Percentiles rank a stretch among this genome's conserved stretches.
phyloP scores from a whole-genome alignment of 2,888 invertebrate genomes.

The Bhutanitis thaidina region DNA sequence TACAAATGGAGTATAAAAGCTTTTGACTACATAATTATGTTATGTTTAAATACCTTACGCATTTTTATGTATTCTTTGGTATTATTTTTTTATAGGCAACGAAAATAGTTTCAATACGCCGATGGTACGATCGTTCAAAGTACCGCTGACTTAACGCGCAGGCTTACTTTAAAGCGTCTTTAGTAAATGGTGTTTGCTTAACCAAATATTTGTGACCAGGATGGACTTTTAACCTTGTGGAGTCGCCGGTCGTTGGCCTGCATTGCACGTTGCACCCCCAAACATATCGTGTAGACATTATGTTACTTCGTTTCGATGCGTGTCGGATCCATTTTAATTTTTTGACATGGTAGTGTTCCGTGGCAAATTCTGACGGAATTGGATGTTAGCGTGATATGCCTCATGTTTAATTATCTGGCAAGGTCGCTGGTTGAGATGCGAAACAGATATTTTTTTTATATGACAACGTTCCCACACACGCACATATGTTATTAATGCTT shows the following conservation, averaged over 20 bases:
- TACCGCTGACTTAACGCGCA: too few species aligned
- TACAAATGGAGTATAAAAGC: too few species aligned
- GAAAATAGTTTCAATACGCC: too few species aligned
- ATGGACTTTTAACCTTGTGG: constrained; percentile 9
- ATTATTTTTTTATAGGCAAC: too few species aligned
- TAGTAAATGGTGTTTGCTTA: constrained; percentile 1
- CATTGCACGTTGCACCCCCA: constrained; percentile 12
- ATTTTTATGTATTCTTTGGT: too few species aligned
- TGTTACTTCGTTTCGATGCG: constrained; percentile 6
- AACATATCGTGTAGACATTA: constrained; percentile 16
- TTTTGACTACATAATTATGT: too few species aligned
- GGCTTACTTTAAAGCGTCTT: too few species aligned
- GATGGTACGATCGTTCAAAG: too few species aligned
- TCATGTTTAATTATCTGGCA: constrained; percentile 8
- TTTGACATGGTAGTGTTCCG: constrained; percentile 8
- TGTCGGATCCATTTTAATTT: constrained; percentile 17
- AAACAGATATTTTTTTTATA: neutral
- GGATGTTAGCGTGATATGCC: constrained; percentile 9
- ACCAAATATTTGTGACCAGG: constrained; percentile 2
- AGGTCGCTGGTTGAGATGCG: constrained; percentile 7
- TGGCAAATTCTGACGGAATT: constrained; percentile 12
- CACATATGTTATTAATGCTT: too few species aligned
- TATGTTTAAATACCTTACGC: too few species aligned
- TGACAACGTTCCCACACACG: too few species aligned
- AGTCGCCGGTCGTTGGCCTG: constrained; percentile 1